A percentile compares a stretch with the other conserved stretches of the same genome.
Conservation (phyloP, 2,797 vertebrate species). For the Epinephelus coioides region DNA sequence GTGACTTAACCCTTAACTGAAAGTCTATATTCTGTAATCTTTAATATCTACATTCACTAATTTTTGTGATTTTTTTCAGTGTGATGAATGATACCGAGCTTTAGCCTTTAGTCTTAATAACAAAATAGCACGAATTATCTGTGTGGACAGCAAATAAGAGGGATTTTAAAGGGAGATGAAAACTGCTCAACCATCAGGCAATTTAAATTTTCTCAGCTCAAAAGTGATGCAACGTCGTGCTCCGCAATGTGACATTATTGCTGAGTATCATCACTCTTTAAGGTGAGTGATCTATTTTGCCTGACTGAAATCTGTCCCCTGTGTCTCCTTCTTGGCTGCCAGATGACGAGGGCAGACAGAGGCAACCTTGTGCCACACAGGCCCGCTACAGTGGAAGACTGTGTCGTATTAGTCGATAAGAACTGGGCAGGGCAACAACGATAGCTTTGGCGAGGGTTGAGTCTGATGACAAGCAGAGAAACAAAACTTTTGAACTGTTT, state of each 20-base stretch:
- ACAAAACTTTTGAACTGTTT: slow-evolving; percentile 12
- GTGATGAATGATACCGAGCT: slow-evolving; percentile 27
- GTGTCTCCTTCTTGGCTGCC: slow-evolving; percentile 65
- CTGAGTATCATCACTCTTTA: slow-evolving; percentile 62
- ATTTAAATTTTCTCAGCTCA: slow-evolving; percentile 31
- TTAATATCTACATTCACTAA: slow-evolving; percentile 33
- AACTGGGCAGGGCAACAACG: slow-evolving; percentile 29
- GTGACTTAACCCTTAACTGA: slow-evolving; percentile 36
- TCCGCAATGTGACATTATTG: slow-evolving; percentile 50
- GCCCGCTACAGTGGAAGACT: slow-evolving; percentile 17
- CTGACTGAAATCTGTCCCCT: slow-evolving; percentile 66
- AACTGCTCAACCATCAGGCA: slow-evolving; percentile 26
- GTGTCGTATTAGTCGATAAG: slow-evolving; percentile 34
- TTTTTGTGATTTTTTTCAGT: slow-evolving; percentile 19
- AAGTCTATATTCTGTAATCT: slow-evolving; percentile 55
- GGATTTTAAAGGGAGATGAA: slow-evolving; percentile 14
- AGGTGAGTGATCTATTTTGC: slow-evolving; percentile 57
- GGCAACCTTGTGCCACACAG: slow-evolving; percentile 53
- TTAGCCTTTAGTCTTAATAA: slow-evolving; percentile 39
- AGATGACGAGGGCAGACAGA: slow-evolving; percentile 46
- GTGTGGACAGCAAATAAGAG: background rate
- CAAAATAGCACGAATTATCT: background rate
- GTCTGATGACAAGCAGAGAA: slow-evolving; percentile 24
- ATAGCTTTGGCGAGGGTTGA: slow-evolving; percentile 7
- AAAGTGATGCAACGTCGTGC: slow-evolving; percentile 47